phyloP scores from a whole-genome alignment of 2,113 vertebrate species.

The Oreochromis spilurus region DNA sequence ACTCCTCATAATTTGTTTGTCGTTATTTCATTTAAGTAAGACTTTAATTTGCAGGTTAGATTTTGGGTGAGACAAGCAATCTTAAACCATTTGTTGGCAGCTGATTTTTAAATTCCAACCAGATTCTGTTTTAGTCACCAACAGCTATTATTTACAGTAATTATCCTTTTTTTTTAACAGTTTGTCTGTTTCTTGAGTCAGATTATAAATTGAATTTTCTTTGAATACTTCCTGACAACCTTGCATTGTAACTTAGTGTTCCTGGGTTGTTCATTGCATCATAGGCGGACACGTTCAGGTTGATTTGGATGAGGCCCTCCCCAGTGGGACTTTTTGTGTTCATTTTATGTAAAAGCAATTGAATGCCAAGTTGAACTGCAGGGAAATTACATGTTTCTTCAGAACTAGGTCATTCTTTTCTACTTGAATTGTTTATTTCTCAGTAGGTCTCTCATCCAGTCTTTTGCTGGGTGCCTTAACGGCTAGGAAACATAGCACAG shows the following conservation, averaged over 20 bases:
- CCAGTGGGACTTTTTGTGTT: background rate
- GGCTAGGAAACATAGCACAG: background rate
- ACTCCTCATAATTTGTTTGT: background rate
- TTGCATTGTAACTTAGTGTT: background rate
- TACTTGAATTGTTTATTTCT: constrained; percentile 16
- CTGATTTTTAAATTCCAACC: background rate
- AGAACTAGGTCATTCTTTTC: constrained; percentile 36
- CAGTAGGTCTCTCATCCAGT: background rate
- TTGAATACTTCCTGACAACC: background rate
- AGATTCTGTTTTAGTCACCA: background rate
- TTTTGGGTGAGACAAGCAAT: background rate
- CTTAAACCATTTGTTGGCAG: constrained; percentile 4
- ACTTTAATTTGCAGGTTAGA: constrained; percentile 12
- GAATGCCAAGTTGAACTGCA: constrained; percentile 16
- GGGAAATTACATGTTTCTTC: constrained; percentile 11
- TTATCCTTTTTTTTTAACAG: background rate
- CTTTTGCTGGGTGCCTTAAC: background rate
- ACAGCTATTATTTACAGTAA: background rate
- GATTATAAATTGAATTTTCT: background rate
- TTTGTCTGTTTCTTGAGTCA: background rate
- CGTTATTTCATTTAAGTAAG: background rate
- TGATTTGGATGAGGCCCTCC: background rate
- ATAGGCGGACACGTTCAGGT: background rate
- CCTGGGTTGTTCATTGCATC: background rate
- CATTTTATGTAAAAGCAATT: background rate